phyloP scores from a whole-genome alignment of 1,140 invertebrate species.

The Oscheius sp. region DNA sequence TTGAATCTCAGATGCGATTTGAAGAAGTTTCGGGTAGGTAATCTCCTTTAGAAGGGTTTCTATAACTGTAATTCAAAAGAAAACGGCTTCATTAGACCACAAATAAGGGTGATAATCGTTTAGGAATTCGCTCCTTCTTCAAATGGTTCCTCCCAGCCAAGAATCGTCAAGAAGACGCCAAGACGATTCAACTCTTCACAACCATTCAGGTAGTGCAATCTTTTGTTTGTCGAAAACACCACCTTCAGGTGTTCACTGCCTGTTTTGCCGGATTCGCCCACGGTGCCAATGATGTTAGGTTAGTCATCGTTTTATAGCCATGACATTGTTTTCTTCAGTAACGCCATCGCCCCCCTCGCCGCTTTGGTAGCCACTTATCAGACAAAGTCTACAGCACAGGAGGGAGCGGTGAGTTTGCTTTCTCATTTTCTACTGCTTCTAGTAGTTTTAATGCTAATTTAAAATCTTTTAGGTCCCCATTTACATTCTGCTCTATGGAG shows the following conservation, averaged over 20 bases:
- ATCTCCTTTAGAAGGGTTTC: background rate
- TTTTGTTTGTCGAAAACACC: no score
- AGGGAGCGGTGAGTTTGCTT: constrained; percentile 8
- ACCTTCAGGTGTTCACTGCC: constrained; percentile 87
- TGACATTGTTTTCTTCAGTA: no score
- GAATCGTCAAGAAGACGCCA: constrained; percentile 43
- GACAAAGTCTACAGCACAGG: constrained; percentile 5
- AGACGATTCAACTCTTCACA: constrained; percentile 58
- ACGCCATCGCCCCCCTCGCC: constrained; percentile 91
- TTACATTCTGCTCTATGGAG: constrained; percentile 77
- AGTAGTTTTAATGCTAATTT: constrained; percentile 68
- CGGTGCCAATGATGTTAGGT: constrained; percentile 87
- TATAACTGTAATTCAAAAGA: constrained; percentile 1
- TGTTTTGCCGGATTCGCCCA: constrained; percentile 95
- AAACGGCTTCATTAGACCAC: background rate
- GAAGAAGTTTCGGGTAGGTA: background rate
- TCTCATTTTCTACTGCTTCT: constrained; percentile 93
- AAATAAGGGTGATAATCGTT: no score
- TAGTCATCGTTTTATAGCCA: no score
- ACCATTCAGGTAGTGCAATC: no score
- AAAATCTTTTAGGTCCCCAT: constrained; percentile 59
- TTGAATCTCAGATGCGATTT: constrained; percentile 15
- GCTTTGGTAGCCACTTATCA: constrained; percentile 69
- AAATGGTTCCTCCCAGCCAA: constrained; percentile 48
- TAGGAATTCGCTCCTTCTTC: constrained; percentile 38